phyloP scores from a whole-genome alignment of 1,140 invertebrate genomes.

The Caenorhabditis brenneri region DNA sequence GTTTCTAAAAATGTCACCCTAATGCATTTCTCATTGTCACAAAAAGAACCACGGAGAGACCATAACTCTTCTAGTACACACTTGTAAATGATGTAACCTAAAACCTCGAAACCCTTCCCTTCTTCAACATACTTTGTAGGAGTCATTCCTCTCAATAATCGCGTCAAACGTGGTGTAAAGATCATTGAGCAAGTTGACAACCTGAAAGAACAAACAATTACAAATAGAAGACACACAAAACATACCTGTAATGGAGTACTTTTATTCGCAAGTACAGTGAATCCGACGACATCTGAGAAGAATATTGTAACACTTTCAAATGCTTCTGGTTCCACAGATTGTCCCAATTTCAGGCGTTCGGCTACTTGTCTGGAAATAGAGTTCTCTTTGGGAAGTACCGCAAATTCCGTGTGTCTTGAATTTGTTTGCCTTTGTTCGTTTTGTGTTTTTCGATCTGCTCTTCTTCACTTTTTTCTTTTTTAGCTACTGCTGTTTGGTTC shows the following conservation, averaged over 20 bases:
- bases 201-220: constrained; percentile 72
- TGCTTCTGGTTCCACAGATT: constrained; percentile 87
- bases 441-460: constrained; percentile 32
- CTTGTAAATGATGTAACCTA: constrained; percentile 12
- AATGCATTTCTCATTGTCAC: not conserved
- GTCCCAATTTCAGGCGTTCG: constrained; percentile 84
- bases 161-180: constrained; percentile 93
- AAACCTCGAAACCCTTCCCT: not conserved
- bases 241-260: constrained; percentile 72
- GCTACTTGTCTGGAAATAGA: constrained; percentile 73
- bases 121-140: constrained; percentile 82
- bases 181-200: constrained; percentile 92
- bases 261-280: constrained; percentile 86
- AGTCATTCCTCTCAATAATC: constrained; percentile 91
- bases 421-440: constrained; percentile 30
- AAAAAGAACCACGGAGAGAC: not conserved
- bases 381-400: not conserved
- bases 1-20: not conserved
- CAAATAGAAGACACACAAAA: constrained; percentile 8
- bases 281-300: constrained; percentile 87
- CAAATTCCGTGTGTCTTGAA: constrained; percentile 23
- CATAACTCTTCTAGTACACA: not conserved
- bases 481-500: not conserved
- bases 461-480: not conserved
- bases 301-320: constrained; percentile 82